Base-by-base conservation (phyloP, 2,113 vertebrate genomes). In the Ophiodon elongatus region DNA sequence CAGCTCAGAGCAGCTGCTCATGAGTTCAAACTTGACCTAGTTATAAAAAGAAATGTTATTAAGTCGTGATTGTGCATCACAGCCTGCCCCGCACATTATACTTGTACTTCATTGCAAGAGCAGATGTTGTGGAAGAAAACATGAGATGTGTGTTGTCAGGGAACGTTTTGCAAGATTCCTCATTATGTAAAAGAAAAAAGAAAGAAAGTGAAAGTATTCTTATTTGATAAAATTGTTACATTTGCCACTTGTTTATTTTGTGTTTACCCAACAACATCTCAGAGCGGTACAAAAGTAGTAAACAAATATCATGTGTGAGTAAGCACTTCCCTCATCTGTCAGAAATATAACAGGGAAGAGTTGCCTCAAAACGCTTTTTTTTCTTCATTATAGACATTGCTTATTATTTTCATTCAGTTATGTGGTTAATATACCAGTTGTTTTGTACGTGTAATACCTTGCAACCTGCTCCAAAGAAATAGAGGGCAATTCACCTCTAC, bases 1-100 rank as follows among this genome's bases (percentile, higher is more conserved):
- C 56, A 39, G 69, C 73, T 37, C 31, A 33, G 21, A 72, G 63
- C 64, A 74, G 64, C 39, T 59, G 65, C 67, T 76, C 62, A 25
- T 15, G 5, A 75, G 23, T 72, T 62, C 62, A 71, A 25, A 73
- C 62, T 35, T 83, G 72, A 73, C 75, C 74, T 73, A 73, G 65
- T 76, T 89, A 57, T 60, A 31, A 62, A 64, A 60, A 14, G 35
- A 71, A 56, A 75, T 73, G 25, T 25, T 52, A 47, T 73, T 63
- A 73, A 43, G 41, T 64, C 3, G 19, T 69, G 27, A 37, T 67
- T 33, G 35, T 37, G 31, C 52, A 47, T 37, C 62, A n/a, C 69
- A 41, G 56, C 47, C 15, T 70, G 74, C 19, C 5, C 23, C 8
- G 19, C 41, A 66, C 35, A 50, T 59, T 37, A 21, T 76, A 4